Percentiles rank a stretch among this genome's conserved stretches.
Conservation (phyloP, 1,140 invertebrate species). For the Bombus cullumanus region DNA sequence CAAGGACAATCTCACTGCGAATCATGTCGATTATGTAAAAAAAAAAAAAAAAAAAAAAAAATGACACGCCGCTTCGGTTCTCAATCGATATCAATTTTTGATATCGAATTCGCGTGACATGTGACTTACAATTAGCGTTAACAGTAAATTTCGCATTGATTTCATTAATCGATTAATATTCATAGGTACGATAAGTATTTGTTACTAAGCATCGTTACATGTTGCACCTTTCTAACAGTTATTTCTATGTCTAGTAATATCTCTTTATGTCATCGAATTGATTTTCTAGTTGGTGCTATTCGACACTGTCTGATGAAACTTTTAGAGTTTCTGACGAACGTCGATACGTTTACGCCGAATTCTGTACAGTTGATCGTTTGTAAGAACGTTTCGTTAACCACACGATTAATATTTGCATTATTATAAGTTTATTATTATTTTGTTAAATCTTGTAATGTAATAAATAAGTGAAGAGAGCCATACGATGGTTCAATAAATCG, state of each 20-base stretch:
- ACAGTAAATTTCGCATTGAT: background rate
- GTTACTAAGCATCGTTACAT: slow-evolving; percentile 32
- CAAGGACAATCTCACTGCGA: slow-evolving; percentile 36
- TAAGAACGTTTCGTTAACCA: slow-evolving; percentile 41
- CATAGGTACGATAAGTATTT: background rate
- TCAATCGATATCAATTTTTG: slow-evolving; percentile 19
- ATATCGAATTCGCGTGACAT: slow-evolving; percentile 16
- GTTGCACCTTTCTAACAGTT: slow-evolving; percentile 19
- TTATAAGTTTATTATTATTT: slow-evolving; percentile 62
- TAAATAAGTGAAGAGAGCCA: slow-evolving; percentile 58
- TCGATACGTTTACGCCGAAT: slow-evolving; percentile 33
- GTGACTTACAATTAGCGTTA: background rate
- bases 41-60: slow-evolving; percentile 25
- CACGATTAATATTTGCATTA: slow-evolving; percentile 52
- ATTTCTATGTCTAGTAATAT: background rate
- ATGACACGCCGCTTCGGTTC: slow-evolving; percentile 50
- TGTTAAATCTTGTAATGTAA: slow-evolving; percentile 70
- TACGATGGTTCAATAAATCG: background rate
- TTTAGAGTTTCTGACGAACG: background rate
- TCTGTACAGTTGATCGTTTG: slow-evolving; percentile 61
- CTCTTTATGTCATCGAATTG: background rate
- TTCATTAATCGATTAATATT: background rate
- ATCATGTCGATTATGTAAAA: slow-evolving; percentile 32
- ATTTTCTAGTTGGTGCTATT: slow-evolving; percentile 18
- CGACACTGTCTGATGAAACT: background rate